Percentiles rank a stretch among this genome's conserved stretches.
Evolutionary conservation across 2,888 invertebrate genomes (phyloP).

Genomic region (Apodemia zela): DNA sequence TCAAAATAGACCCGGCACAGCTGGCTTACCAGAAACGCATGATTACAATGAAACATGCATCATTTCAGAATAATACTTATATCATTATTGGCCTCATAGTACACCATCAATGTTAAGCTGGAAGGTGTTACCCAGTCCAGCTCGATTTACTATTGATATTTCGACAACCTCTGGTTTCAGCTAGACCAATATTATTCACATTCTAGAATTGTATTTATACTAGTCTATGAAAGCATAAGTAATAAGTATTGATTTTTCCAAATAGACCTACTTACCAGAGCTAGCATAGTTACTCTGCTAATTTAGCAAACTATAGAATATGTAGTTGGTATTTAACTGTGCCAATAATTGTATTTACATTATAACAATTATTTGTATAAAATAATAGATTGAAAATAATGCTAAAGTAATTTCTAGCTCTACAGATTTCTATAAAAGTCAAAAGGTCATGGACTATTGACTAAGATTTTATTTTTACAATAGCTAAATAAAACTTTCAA

Average conservation of each 20-base stretch:
- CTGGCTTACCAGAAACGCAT: conserved; percentile 57
- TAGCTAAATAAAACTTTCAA: neutral
- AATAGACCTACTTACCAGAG: conserved; percentile 29
- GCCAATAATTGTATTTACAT: too few relatives aligned
- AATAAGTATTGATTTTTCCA: conserved; percentile 71
- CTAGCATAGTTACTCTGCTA: neutral
- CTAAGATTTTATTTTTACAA: neutral
- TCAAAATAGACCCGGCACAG: conserved; percentile 60
- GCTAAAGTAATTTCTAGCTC: neutral
- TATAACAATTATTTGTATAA: too few relatives aligned
- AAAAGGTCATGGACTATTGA: conserved; percentile 28
- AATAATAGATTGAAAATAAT: too few relatives aligned
- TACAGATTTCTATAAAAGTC: conserved; percentile 28
- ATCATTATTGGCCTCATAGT: conserved; percentile 24
- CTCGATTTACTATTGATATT: conserved; percentile 18
- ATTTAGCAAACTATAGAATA: conserved; percentile 48
- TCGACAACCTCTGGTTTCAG: neutral
- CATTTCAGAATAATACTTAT: conserved; percentile 26
- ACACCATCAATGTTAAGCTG: conserved; percentile 22
- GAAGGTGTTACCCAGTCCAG: conserved; percentile 22
- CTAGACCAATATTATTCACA: neutral
- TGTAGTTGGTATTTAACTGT: conserved; percentile 21
- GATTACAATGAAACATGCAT: conserved; percentile 53
- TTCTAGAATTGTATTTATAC: conserved; percentile 27
- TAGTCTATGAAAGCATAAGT: conserved; percentile 28